A percentile compares a stretch with the other conserved stretches of the same genome.
Conservation (phyloP, 2,113 vertebrate genomes). For the Damaliscus lunatus region DNA sequence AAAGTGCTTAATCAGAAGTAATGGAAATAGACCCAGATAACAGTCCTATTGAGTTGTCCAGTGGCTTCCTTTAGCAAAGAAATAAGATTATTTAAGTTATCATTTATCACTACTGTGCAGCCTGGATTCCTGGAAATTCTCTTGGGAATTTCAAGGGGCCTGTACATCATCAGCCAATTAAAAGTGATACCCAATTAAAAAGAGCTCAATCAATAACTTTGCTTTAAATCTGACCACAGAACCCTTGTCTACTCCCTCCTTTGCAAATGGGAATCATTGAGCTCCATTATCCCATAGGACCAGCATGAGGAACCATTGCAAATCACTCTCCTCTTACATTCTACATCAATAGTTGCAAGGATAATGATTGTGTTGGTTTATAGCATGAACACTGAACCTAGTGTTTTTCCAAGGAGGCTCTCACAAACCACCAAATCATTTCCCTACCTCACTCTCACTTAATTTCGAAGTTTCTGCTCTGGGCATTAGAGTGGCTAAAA, state of each 20-base stretch:
- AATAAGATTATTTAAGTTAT: slow-evolving; percentile 49
- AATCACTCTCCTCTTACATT: slow-evolving; percentile 33
- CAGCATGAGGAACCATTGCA: slow-evolving; percentile 2
- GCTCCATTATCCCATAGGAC: not conserved
- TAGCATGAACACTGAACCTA: not conserved
- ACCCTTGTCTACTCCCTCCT: not conserved
- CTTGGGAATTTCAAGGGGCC: slow-evolving; percentile 29
- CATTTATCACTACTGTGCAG: slow-evolving; percentile 36
- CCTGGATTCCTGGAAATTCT: slow-evolving; percentile 28
- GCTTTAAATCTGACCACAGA: slow-evolving; percentile 58
- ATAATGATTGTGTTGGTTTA: slow-evolving; percentile 26
- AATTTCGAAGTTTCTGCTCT: slow-evolving; percentile 45
- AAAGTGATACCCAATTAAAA: slow-evolving; percentile 66
- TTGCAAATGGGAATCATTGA: slow-evolving; percentile 48
- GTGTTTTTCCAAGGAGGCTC: slow-evolving; percentile 40
- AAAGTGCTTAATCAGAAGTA: not conserved
- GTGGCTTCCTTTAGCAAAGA: slow-evolving; percentile 16
- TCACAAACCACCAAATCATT: slow-evolving; percentile 46
- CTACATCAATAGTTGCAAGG: not conserved
- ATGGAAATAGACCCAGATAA: not conserved
- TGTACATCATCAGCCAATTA: slow-evolving; percentile 54
- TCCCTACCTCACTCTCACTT: not conserved
- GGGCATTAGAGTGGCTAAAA: not conserved
- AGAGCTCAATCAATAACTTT: slow-evolving; percentile 57
- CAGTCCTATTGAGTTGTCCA: not conserved